phyloP scores from a whole-genome alignment of 2,113 vertebrate genomes.

The Columba janthina region DNA sequence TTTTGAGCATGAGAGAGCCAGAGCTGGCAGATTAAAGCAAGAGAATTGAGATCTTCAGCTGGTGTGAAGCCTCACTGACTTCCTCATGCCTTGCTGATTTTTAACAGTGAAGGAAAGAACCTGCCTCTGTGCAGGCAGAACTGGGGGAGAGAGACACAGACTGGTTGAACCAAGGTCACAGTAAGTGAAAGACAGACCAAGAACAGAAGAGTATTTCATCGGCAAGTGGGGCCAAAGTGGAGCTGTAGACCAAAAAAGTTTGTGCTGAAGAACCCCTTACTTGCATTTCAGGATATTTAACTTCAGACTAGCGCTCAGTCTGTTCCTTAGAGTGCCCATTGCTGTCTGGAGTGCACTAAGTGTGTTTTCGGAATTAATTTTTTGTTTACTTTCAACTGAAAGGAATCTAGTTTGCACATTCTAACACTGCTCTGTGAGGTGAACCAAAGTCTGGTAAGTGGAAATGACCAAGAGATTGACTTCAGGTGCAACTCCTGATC shows the following conservation, averaged over 20 bases:
- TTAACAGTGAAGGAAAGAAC: background rate
- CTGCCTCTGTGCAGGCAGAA: background rate
- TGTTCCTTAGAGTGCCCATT: background rate
- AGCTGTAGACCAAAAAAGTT: background rate
- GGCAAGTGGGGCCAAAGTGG: background rate
- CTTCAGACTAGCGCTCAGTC: background rate
- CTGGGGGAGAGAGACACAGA: background rate
- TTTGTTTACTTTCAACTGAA: background rate
- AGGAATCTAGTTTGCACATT: background rate
- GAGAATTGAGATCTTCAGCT: background rate
- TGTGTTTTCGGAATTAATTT: background rate
- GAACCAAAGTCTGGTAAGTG: background rate
- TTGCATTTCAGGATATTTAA: background rate
- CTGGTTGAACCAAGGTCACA: background rate
- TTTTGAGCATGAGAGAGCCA: background rate
- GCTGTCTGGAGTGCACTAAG: background rate
- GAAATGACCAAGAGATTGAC: background rate
- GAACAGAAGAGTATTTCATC: background rate
- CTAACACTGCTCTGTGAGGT: background rate
- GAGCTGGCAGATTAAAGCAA: conserved; percentile 14
- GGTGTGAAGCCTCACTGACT: background rate
- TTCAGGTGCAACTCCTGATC: background rate
- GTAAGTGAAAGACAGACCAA: background rate
- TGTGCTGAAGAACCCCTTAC: background rate
- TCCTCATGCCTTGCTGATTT: background rate